Conservation (phyloP, 2,797 vertebrate genomes). For the Basileuterus tristriatus region DNA sequence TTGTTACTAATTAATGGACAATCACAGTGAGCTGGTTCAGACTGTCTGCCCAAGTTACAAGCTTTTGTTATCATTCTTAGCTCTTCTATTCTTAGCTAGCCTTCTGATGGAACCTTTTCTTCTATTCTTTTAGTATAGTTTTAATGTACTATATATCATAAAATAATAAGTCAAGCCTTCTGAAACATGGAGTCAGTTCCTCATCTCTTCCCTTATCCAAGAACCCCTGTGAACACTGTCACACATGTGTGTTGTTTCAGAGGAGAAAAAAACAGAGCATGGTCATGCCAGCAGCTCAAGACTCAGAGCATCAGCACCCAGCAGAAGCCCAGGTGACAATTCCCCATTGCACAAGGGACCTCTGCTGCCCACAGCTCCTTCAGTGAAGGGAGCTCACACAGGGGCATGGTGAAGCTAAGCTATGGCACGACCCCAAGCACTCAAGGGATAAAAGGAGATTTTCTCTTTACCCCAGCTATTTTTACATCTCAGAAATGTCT, state of each 20-base stretch:
- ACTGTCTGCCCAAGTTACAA: no score
- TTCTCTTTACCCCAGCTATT: background rate
- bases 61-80: no score
- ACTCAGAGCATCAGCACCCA: background rate
- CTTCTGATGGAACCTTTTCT: no score
- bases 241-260: background rate
- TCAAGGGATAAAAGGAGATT: background rate
- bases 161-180: no score
- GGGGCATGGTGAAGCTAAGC: fast-evolving
- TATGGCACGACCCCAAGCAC: background rate
- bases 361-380: background rate
- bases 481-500: background rate
- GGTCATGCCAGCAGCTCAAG: background rate
- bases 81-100: no score
- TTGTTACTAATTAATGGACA: no score
- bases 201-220: no score
- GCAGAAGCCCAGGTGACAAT: background rate
- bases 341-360: background rate
- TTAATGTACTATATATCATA: no score
- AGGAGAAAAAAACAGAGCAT: background rate
- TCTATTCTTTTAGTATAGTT: no score
- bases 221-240: no score
- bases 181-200: no score
- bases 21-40: no score
- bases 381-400: background rate